phyloP scores from a whole-genome alignment of 2,113 vertebrate species.

The Mungos mungo region DNA sequence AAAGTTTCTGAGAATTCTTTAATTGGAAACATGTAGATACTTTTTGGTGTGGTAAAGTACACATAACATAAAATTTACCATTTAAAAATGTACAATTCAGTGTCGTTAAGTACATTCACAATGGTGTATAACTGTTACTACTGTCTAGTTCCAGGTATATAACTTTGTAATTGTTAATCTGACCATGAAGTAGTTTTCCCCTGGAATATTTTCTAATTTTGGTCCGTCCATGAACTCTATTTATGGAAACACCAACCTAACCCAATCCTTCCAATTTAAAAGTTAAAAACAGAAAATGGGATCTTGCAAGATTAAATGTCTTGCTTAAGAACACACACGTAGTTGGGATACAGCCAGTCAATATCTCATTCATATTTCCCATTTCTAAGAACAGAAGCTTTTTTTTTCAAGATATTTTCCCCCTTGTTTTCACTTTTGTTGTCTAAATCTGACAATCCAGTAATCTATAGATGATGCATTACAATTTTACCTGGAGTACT shows the following conservation, averaged over 20 bases:
- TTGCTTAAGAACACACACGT: background rate
- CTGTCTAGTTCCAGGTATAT: background rate
- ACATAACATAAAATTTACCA: background rate
- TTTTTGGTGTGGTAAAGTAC: background rate
- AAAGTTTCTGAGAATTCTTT: background rate
- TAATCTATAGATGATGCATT: background rate
- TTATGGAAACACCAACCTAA: background rate
- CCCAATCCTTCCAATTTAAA: background rate
- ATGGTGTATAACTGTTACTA: background rate
- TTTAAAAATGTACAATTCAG: background rate
- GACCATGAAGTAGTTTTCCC: background rate
- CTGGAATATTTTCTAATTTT: conserved; percentile 33
- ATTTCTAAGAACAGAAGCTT: background rate
- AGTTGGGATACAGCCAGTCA: background rate
- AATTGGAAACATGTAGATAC: background rate
- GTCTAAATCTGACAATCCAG: background rate
- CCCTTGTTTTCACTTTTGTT: background rate
- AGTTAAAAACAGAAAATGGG: background rate
- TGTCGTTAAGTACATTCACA: background rate
- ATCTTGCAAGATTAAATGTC: background rate
- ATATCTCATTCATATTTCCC: background rate
- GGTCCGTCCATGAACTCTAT: background rate
- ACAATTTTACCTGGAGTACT: conserved; percentile 5
- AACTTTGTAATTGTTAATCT: conserved; percentile 28
- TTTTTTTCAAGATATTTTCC: background rate